Evolutionary conservation across 2,888 invertebrate species (phyloP).

Genomic region (Sabellastarte sp.): DNA sequence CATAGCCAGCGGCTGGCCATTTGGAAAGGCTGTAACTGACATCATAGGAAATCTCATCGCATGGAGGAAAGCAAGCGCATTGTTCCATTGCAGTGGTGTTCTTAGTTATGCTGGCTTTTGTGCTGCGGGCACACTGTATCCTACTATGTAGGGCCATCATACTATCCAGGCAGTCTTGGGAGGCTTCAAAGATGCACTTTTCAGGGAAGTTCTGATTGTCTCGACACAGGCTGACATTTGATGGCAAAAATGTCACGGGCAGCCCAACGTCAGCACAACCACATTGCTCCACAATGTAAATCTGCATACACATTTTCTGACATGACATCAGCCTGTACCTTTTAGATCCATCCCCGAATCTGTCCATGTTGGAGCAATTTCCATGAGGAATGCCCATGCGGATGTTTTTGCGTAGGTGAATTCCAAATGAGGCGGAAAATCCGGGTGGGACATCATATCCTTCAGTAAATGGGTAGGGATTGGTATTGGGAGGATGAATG

Average conservation of each 20-base stretch:
- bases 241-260: slow-evolving; percentile 10
- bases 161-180: slow-evolving; percentile 21
- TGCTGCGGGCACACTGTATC: slow-evolving; percentile 22
- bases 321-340: slow-evolving; percentile 26
- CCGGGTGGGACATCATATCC: slow-evolving; percentile 32
- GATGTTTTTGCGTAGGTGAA: slow-evolving; percentile 23
- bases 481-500: slow-evolving; percentile 26
- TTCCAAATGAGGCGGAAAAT: slow-evolving; percentile 29
- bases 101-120: slow-evolving; percentile 17
- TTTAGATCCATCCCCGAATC: slow-evolving; percentile 15
- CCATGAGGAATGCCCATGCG: slow-evolving; percentile 30
- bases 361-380: slow-evolving; percentile 23
- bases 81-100: slow-evolving; percentile 21
- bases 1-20: slow-evolving; percentile 31
- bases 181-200: slow-evolving; percentile 21
- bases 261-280: slow-evolving; percentile 20
- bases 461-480: slow-evolving; percentile 28
- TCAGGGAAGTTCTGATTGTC: slow-evolving; percentile 20
- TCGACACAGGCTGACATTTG: slow-evolving; percentile 11
- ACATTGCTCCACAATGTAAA: slow-evolving; percentile 19
- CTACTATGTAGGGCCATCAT: slow-evolving; percentile 11
- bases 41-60: slow-evolving; percentile 28
- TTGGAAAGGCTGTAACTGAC: slow-evolving; percentile 30
- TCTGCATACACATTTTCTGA: slow-evolving; percentile 31
- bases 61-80: slow-evolving; percentile 27